phyloP scores from a whole-genome alignment of 2,888 invertebrate genomes.

The Leptopilina drosophilae region DNA sequence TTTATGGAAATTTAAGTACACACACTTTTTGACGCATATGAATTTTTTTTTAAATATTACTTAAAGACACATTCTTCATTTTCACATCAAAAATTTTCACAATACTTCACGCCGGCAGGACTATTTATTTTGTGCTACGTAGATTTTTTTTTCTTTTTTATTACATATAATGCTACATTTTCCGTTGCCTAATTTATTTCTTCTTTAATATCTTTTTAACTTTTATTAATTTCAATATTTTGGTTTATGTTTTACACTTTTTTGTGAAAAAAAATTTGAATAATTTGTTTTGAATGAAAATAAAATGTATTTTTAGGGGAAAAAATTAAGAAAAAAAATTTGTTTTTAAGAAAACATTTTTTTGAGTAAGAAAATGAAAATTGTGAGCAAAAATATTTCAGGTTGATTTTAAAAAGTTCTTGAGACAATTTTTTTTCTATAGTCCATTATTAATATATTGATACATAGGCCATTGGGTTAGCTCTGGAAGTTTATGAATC shows the following conservation, averaged over 20 bases:
- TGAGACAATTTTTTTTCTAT: slow-evolving; percentile 22
- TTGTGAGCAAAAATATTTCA: neutral
- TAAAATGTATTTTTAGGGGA: no score
- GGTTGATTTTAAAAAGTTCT: slow-evolving; percentile 1
- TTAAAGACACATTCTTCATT: slow-evolving; percentile 12
- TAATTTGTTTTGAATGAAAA: no score
- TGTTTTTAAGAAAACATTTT: no score
- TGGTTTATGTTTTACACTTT: neutral
- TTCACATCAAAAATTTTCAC: neutral
- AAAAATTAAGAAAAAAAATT: no score
- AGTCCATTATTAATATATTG: neutral
- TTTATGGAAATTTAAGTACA: slow-evolving; percentile 59
- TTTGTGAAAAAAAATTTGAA: neutral
- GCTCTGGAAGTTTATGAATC: slow-evolving; percentile 6
- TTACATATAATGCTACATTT: slow-evolving; percentile 20
- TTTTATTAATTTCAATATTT: slow-evolving; percentile 5
- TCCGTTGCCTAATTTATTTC: slow-evolving; percentile 7
- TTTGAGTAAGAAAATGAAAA: neutral
- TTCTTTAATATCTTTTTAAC: neutral
- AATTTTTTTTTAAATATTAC: slow-evolving; percentile 2
- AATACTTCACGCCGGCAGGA: slow-evolving; percentile 37
- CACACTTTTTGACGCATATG: slow-evolving; percentile 53
- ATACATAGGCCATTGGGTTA: slow-evolving; percentile 26
- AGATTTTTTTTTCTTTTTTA: neutral
- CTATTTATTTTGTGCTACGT: slow-evolving; percentile 38